Conservation (phyloP, 2,113 vertebrate genomes). For the Tretioscincus oriximinensis region DNA sequence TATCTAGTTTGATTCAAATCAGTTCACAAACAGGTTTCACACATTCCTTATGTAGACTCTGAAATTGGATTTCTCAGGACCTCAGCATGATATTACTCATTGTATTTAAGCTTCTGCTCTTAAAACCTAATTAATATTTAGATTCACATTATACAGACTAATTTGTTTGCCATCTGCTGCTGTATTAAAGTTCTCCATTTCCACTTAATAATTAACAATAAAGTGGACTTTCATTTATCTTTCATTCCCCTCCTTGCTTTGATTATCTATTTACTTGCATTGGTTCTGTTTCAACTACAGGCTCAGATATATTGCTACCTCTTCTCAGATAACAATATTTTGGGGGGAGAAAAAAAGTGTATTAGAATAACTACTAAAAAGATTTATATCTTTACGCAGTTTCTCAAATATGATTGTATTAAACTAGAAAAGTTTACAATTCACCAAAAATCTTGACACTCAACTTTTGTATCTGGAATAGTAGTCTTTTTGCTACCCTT, state of each 20-base stretch:
- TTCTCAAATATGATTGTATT: conserved; percentile 31
- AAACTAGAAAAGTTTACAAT: conserved; percentile 11
- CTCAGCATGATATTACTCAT: conserved; percentile 36
- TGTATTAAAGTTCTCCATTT: conserved; percentile 39
- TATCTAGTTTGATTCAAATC: no score
- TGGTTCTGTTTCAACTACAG: conserved; percentile 13
- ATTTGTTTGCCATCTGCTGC: conserved; percentile 62
- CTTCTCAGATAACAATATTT: conserved; percentile 19
- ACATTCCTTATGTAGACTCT: not conserved
- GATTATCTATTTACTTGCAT: conserved; percentile 24
- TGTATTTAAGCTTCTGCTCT: conserved; percentile 37
- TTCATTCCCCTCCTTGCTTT: conserved; percentile 22
- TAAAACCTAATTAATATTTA: conserved; percentile 66
- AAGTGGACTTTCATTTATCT: conserved; percentile 37
- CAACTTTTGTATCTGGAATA: not conserved
- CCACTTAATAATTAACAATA: conserved; percentile 53
- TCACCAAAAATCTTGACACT: conserved; percentile 24
- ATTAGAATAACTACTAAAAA: not conserved
- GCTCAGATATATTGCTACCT: conserved; percentile 6
- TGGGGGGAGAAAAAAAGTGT: conserved; percentile 12
- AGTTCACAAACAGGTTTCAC: not conserved
- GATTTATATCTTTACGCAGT: conserved; percentile 28
- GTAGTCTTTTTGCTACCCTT: not conserved
- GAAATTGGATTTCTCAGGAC: conserved; percentile 21
- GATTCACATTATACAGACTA: conserved; percentile 45